Evolutionary conservation across 2,888 invertebrate genomes (phyloP).

Genomic region (Tromatobia lineatoria): DNA sequence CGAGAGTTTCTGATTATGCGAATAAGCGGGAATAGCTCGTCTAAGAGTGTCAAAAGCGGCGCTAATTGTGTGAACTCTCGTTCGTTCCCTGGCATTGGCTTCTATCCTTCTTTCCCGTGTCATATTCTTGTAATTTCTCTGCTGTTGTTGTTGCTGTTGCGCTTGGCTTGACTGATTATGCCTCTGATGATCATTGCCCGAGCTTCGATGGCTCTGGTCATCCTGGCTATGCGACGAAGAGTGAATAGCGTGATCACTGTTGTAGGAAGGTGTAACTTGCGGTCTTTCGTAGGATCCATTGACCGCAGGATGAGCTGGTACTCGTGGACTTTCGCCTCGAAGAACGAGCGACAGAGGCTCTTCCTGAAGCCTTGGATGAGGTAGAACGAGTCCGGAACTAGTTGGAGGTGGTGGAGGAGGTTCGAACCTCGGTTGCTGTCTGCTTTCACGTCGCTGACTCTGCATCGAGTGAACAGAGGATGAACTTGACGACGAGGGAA

Average conservation of each 20-base stretch:
- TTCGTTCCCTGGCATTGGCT: constrained; percentile 97
- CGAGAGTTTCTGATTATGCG: constrained; percentile 96
- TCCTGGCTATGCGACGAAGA: constrained; percentile 75
- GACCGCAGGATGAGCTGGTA: constrained; percentile 87
- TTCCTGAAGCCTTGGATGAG: constrained; percentile 85
- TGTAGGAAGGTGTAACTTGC: constrained; percentile 60
- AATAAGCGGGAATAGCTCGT: constrained; percentile 94
- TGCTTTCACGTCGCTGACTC: constrained; percentile 72
- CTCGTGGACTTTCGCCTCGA: constrained; percentile 85
- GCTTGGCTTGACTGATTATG: constrained; percentile 59
- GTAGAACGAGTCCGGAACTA: neutral
- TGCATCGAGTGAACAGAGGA: constrained; percentile 53
- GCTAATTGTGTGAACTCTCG: constrained; percentile 97
- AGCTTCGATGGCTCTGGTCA: constrained; percentile 72
- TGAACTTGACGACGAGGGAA: constrained; percentile 51
- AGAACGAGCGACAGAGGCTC: constrained; percentile 89
- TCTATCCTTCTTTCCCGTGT: constrained; percentile 96
- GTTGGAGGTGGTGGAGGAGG: constrained; percentile 73
- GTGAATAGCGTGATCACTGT: constrained; percentile 71
- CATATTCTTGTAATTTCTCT: constrained; percentile 98
- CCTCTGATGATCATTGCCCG: constrained; percentile 71
- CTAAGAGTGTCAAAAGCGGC: constrained; percentile 97
- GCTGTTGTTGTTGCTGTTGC: constrained; percentile 84
- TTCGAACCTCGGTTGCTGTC: constrained; percentile 73
- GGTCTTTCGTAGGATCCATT: constrained; percentile 77